Conservation (phyloP, 2,888 invertebrate species). For the Parnassius smintheus region DNA sequence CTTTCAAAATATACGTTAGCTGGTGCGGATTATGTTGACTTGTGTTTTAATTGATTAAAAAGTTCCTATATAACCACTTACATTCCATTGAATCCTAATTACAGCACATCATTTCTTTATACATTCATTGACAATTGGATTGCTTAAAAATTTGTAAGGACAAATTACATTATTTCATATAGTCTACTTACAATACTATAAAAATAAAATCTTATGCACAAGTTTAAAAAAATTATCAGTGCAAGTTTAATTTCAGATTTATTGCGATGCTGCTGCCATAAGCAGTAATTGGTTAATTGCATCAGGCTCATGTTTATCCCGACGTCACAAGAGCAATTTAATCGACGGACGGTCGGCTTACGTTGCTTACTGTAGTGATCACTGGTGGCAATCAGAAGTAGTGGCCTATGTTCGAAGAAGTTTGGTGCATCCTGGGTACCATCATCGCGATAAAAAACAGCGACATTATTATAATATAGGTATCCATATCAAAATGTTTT, state of each 20-base stretch:
- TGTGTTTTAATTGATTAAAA: too few species aligned
- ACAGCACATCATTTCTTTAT: too few species aligned
- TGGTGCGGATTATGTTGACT: too few species aligned
- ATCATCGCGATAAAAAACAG: slow-evolving; percentile 44
- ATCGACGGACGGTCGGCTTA: slow-evolving; percentile 55
- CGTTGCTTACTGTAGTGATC: slow-evolving; percentile 58
- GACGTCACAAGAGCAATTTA: slow-evolving; percentile 45
- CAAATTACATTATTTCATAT: too few species aligned
- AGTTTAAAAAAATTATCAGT: too few species aligned
- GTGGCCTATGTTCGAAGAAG: slow-evolving; percentile 63
- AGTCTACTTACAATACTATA: too few species aligned
- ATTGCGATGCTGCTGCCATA: slow-evolving; percentile 65
- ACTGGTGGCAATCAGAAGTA: slow-evolving; percentile 58
- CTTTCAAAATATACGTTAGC: too few species aligned
- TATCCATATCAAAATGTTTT: slow-evolving; percentile 29
- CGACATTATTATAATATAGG: slow-evolving; percentile 62
- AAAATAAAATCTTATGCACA: too few species aligned
- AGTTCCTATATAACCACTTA: too few species aligned
- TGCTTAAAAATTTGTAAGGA: too few species aligned
- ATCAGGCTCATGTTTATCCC: slow-evolving; percentile 60
- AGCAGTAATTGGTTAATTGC: slow-evolving; percentile 65
- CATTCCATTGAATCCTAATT: too few species aligned
- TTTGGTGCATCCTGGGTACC: slow-evolving; percentile 58
- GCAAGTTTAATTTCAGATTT: slow-evolving; percentile 45
- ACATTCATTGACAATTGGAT: too few species aligned